Evolutionary conservation across 2,888 invertebrate genomes (phyloP), one percentile per base, ranked within the genome.

Genomic region (Stenoptilia bipunctidactyla): DNA sequence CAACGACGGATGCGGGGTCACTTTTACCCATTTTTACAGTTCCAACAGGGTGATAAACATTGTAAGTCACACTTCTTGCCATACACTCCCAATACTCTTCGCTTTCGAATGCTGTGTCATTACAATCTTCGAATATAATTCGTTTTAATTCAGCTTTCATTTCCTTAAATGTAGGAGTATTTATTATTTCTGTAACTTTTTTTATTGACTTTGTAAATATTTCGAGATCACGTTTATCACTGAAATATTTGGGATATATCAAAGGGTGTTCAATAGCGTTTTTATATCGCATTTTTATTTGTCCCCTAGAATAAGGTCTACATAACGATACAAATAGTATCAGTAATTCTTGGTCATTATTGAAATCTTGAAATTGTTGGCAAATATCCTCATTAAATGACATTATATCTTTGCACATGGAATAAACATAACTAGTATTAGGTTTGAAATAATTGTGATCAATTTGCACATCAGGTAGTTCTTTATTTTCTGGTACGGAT

Each of bases 21-120:
- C 44, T 51, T 42, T 51, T 58, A 0, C 82, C 82, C 82, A 82
- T 82, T 47, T 74, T 79, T 13, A 67, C 73, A 6, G 82, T 80
- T 4, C 82, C 82, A 1, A 72, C 75, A 10, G 76, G 82, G 54
- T 82, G 82, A 40, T 79, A 80, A 1, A 80, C 77, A 40, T 80
- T 71, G 36, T 61, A 79, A 0, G 80, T 80, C 0, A 80, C 50
- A 13, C 73, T 72, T 47, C 67, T 64, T 10, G 77, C 66, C 68
- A 82, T 77, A 45, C 82, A 83, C 46, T 79, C 65, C 80, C 79
- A 82, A 49, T 77, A 80, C 1, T 61, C 56, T 37, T 72, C 62
- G 52, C 69, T 71, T 15, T 40, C 45, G 43, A 80, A 71, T 39
- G 62, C 60, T 15, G 56, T 53, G 1, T 44, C 52, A 53, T 82